Evolutionary conservation across 2,113 vertebrate genomes (phyloP).

Genomic region (Serinus canaria): DNA sequence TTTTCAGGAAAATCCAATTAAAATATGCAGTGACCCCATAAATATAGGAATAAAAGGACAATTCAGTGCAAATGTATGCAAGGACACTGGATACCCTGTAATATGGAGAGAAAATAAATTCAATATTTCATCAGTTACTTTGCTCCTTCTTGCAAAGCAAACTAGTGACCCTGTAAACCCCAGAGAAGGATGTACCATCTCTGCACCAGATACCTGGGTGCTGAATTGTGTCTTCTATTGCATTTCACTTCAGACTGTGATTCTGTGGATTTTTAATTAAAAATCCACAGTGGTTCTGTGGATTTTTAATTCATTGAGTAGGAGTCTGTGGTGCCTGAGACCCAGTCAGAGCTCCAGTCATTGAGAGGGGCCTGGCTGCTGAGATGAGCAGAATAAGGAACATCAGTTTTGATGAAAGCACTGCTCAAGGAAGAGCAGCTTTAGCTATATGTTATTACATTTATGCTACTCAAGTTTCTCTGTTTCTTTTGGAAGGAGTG

Average conservation of each 20-base stretch:
- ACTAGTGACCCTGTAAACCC: neutral
- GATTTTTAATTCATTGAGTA: neutral
- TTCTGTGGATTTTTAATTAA: neutral
- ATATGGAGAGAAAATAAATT: neutral
- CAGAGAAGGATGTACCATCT: neutral
- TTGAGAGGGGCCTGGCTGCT: neutral
- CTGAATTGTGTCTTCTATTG: accelerated
- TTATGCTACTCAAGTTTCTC: neutral
- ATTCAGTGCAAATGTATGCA: neutral
- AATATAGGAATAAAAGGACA: neutral
- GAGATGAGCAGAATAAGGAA: neutral
- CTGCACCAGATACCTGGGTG: neutral
- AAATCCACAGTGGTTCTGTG: neutral
- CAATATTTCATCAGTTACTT: neutral
- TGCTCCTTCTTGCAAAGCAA: neutral
- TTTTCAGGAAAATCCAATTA: neutral
- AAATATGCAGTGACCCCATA: neutral
- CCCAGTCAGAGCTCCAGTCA: neutral
- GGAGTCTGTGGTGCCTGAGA: neutral
- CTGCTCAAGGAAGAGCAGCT: neutral
- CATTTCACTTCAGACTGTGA: too few species aligned
- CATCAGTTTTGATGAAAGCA: neutral
- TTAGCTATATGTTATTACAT: neutral
- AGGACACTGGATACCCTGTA: neutral
- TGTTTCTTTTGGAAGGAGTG: neutral